Evolutionary conservation across 2,113 vertebrate species (phyloP), one percentile per base, ranked within the genome.

Genomic region (Pangasianodon hypophthalmus): DNA sequence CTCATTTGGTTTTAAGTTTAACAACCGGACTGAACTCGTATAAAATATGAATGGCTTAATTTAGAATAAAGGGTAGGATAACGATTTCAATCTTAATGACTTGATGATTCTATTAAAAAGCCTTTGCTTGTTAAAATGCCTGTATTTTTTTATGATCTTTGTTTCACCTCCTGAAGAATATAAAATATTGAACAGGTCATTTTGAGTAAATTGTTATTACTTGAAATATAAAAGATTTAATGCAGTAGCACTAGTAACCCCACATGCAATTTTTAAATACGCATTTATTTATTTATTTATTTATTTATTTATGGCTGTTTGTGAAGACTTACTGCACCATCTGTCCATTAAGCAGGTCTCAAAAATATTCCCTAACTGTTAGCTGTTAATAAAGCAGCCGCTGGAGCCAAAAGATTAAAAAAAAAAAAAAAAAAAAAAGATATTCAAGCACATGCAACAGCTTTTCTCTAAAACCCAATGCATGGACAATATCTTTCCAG

Each of bases 181-280:
- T 83, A 50, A 46, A 86, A 86, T 37, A 73, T 62, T 88, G 37
- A 67, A 18, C 24, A 80, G 77, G 60, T 81, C n/a, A 91, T 82
- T 58, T 73, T 21, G 50, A 80, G 6, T 79, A 46, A 69, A 37
- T 7, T 67, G 44, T 48, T 75, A 21, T 37, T 71, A 32, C 87
- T 73, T 29, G 16, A 58, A 48, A 60, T 48, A 41, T n/a, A 77
- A 52, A 32, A 52, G 44, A 11, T 71, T 32, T 52, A 58, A 58
- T 29, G 54, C 67, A 19, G 32, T 86, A 56, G n/a, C 50, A 82
- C 29, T 14, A 11, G 32, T 69, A n/a, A 69, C 29, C 64, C 29
- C 13, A 41, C 69, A 77, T 24, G 8, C 21, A 75, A 46, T 4
- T 6, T 77, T 13, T 44, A 46, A 44, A 26, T 26, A 46, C 37